Base-by-base conservation (phyloP, 2,113 vertebrate genomes). In the Oxyruncus cristatus region DNA sequence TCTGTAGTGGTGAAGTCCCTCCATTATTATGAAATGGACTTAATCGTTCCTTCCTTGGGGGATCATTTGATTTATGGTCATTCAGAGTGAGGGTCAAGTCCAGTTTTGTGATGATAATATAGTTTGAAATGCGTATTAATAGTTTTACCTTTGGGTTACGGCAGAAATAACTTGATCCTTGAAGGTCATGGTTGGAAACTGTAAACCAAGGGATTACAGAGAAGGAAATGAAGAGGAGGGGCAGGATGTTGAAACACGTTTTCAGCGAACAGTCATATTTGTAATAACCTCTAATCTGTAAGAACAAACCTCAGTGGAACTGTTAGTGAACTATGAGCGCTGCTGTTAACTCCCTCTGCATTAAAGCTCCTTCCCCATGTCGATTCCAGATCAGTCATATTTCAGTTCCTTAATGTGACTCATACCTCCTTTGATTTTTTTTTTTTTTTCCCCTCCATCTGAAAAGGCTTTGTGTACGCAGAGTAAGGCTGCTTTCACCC, bases 171-270 rank as follows among this genome's bases (percentile, higher is more conserved):
- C 26, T 68, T 10, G 5, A 26, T 85, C n/a, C 49, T 78, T 81
- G 53, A 65, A 73, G 50, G 61, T 89, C 15, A 12, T 58, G n/a
- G 49, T 91, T 75, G 80, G 87, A 78, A 91, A 74, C 35, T 67
- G 56, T 85, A 86, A 81, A 91, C 50, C 35, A 0, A 6, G 72
- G 77, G 56, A 67, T 87, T 89, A 47, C 35, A 70, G 73, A 76
- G 39, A 78, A 88, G 88, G 85, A 95, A 93, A 35, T 50, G 53
- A 78, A 74, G 42, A 85, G 68, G 84, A 74, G 59, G 85, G 74
- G 65, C 85, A 89, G 85, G 70, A 75, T 92, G 92, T 68, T 93
- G 87, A 97, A 96, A 89, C 47, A 56, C 39, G 4, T 84, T 93
- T 65, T 78, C 39, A 61, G 73, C 0, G 8, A 89, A 24, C 75